Percentiles rank a stretch among this genome's conserved stretches.
These are phyloP conservation scores for Chondrosia reniformis DNA, from an alignment of 37 sponge, comb jelly and placozoan genomes.

Conservation along the genomic window DNA sequence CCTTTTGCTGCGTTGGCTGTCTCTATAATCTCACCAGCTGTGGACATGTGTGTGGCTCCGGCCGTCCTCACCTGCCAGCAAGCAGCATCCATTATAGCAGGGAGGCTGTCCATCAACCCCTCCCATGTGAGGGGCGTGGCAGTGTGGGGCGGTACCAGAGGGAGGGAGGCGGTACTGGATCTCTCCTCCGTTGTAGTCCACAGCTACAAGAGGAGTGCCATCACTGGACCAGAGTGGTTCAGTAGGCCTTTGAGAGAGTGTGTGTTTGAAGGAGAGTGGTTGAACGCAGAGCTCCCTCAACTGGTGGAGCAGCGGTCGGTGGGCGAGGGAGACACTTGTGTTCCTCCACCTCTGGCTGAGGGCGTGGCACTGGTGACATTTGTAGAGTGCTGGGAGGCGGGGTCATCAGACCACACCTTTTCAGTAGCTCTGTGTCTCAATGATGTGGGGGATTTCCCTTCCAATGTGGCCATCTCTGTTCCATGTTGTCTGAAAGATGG, in stretches of 20 bases:
- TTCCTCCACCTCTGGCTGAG: slow-evolving; percentile 20
- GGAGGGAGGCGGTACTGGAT: neutral
- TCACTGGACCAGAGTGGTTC: slow-evolving; percentile 58
- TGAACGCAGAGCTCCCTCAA: slow-evolving; percentile 6
- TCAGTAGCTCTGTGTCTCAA: slow-evolving; percentile 46
- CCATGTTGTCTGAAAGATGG: slow-evolving; percentile 26
- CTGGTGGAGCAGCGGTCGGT: neutral
- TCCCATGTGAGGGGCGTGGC: slow-evolving; percentile 31
- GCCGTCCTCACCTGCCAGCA: slow-evolving; percentile 34
- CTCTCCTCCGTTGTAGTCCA: slow-evolving; percentile 8
- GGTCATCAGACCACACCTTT: neutral
- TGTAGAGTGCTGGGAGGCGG: slow-evolving; percentile 19
- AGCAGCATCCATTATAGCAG: slow-evolving; percentile 50
- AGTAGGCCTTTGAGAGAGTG: slow-evolving; percentile 41
- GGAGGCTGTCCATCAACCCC: slow-evolving; percentile 34
- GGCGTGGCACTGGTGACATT: slow-evolving; percentile 26
- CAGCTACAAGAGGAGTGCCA: slow-evolving; percentile 37
- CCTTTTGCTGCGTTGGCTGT: slow-evolving; percentile 34
- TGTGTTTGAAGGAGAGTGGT: slow-evolving; percentile 56
- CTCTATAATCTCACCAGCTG: too few relatives aligned
- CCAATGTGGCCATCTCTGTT: slow-evolving; percentile 22
- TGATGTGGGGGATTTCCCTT: too few relatives aligned
- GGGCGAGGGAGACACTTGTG: neutral
- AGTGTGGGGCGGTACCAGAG: slow-evolving; percentile 26
- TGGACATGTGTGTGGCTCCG: slow-evolving; percentile 28